These are phyloP conservation scores for Perca flavescens DNA, from an alignment of 2,113 vertebrate species.

Conservation along the genomic window DNA sequence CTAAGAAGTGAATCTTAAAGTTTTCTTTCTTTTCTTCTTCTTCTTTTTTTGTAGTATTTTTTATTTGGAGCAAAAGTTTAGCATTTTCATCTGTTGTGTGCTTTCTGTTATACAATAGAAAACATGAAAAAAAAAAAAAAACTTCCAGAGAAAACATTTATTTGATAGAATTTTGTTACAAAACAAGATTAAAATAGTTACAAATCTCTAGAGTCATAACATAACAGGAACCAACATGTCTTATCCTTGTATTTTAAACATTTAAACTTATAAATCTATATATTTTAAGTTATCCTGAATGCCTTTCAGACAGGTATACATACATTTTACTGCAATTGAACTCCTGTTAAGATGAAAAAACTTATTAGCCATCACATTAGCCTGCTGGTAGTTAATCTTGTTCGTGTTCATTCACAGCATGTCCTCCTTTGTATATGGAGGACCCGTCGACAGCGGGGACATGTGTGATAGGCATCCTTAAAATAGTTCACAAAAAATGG, in stretches of 20 bases:
- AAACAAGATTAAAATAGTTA: conserved; percentile 20
- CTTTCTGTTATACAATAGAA: not conserved
- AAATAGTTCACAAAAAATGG: conserved; percentile 72
- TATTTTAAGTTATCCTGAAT: not conserved
- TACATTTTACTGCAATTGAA: not conserved
- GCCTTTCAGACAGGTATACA: not conserved
- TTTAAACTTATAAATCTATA: not conserved
- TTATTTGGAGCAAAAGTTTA: not conserved
- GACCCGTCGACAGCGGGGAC: conserved; percentile 68
- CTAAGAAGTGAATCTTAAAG: not conserved
- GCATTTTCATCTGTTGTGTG: not conserved
- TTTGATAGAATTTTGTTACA: conserved; percentile 40
- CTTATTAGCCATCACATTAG: not conserved
- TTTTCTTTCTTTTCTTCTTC: not conserved
- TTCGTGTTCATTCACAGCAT: conserved; percentile 60
- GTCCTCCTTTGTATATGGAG: conserved; percentile 68
- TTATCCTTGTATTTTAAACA: not conserved
- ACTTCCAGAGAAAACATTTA: conserved; percentile 48
- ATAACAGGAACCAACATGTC: not conserved
- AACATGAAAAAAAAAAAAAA: not conserved
- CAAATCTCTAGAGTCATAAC: not conserved
- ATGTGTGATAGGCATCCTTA: conserved; percentile 74
- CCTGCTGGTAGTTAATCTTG: not conserved
- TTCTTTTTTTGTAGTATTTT: not conserved
- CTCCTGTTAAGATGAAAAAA: not conserved